phyloP scores from a whole-genome alignment of 2,888 invertebrate species.

The Polydrusus tereticollis region DNA sequence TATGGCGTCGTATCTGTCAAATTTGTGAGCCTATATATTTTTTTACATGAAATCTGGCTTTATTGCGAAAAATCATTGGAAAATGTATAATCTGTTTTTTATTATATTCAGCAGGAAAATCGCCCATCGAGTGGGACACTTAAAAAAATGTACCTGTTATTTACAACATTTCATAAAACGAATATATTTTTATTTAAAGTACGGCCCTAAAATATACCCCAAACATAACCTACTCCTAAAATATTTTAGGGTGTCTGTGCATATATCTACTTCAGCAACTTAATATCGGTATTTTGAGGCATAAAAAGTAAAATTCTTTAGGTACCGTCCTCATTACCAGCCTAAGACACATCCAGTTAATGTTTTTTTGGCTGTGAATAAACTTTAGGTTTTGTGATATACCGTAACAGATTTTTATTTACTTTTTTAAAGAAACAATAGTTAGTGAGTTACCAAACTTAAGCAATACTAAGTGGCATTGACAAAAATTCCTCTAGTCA shows the following conservation, averaged over 20 bases:
- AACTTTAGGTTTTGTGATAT: slow-evolving; percentile 59
- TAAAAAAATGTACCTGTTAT: no score
- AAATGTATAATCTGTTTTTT: no score
- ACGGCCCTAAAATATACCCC: no score
- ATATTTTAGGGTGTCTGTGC: neutral
- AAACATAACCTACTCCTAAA: neutral
- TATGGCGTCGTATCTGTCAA: no score
- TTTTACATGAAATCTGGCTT: no score
- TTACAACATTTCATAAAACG: no score
- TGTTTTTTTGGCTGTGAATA: slow-evolving; percentile 60
- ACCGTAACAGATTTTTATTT: slow-evolving; percentile 54
- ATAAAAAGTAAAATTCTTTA: slow-evolving; percentile 33
- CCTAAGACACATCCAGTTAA: slow-evolving; percentile 56
- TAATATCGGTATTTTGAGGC: slow-evolving; percentile 29
- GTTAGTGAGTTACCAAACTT: slow-evolving; percentile 57
- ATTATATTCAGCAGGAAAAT: no score
- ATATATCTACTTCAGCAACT: neutral
- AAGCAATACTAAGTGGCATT: slow-evolving; percentile 63
- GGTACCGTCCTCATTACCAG: slow-evolving; percentile 55
- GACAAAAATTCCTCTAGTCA: slow-evolving; percentile 64
- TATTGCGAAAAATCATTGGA: no score
- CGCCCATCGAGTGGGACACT: no score
- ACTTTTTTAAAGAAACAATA: slow-evolving; percentile 48
- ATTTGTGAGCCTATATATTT: no score
- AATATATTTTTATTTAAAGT: no score